These are phyloP conservation scores for Indicator indicator DNA, from an alignment of 2,113 vertebrate species.

Conservation along the genomic window DNA sequence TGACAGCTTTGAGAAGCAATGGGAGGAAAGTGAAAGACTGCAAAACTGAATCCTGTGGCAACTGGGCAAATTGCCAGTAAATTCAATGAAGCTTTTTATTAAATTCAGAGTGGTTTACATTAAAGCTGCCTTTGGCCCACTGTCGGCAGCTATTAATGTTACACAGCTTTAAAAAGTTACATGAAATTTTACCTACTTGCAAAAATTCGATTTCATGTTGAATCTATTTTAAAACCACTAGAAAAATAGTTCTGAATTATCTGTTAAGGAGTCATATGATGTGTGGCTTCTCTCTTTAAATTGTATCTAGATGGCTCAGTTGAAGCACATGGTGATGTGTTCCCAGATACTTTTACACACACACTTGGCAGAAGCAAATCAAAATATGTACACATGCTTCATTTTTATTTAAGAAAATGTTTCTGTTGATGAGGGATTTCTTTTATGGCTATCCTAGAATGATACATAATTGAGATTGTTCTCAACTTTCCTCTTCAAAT, in stretches of 20 bases:
- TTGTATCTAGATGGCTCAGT: not conserved
- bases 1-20: conserved; percentile 31
- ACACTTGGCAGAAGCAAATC: not conserved
- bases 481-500: not conserved
- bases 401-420: not conserved
- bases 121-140: conserved; percentile 19
- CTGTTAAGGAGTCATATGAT: not conserved
- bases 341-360: not conserved
- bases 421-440: not conserved
- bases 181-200: conserved; percentile 20
- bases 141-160: conserved; percentile 8
- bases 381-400: not conserved
- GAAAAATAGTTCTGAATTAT: conserved; percentile 16
- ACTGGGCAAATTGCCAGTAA: conserved; percentile 40
- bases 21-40: conserved; percentile 26
- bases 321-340: not conserved
- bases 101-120: conserved; percentile 21
- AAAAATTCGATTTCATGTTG: conserved; percentile 16
- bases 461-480: not conserved
- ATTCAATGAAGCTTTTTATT: conserved; percentile 50
- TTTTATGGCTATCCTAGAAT: not conserved
- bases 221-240: conserved; percentile 20
- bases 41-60: conserved; percentile 22
- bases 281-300: not conserved
- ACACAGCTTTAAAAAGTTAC: conserved; percentile 17